Evolutionary conservation across 1,140 invertebrate species (phyloP), one percentile per base, ranked within the genome.

Genomic region (Pteromalus puparum): DNA sequence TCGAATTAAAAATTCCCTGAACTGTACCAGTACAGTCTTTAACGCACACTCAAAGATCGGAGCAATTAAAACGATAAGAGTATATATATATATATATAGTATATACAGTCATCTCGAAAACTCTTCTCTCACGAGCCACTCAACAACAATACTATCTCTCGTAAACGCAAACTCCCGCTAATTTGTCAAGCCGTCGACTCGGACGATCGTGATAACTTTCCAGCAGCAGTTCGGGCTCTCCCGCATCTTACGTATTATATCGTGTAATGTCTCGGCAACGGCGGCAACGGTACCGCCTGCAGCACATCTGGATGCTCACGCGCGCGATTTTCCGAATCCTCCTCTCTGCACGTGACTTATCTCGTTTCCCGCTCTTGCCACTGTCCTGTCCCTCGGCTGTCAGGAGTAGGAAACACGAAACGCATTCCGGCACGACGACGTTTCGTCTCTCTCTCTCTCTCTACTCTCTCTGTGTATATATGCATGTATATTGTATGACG

Each of bases 131-230:
- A 53, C 48, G 13, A 18, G 13, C 13, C 13, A 3, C 48, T 18
- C 48, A 53, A 53, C 4, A 61, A 61, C 53, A 61, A 61, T 61
- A 18, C 53, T 61, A 61, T 61, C 53, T 61, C 53, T 78, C 65
- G 34, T 13, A 5, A 70, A 68, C 76, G 30, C 67, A 67, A 84
- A 84, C 82, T 84, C 38, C 9, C 70, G 83, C 83, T 84, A 84
- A 84, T 84, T 84, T 84, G 83, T 80, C 82, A 65, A 79, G 48
- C 42, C 76, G 67, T 74, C 76, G 80, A 78, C 48, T 79, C 84
- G 84, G 72, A 46, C 75, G 70, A 81, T 84, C 85, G 77, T 61
- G 68, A 81, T 84, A 81, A 75, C 77, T 72, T 67, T 74, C 77
- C 70, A 24, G 30, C 48, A 9, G 38, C 38, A 42, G 38, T 9